A percentile compares a stretch with the other conserved stretches of the same genome.
These are phyloP conservation scores for Ectropis grisescens DNA, from an alignment of 1,140 invertebrate species.

Conservation along the genomic window DNA sequence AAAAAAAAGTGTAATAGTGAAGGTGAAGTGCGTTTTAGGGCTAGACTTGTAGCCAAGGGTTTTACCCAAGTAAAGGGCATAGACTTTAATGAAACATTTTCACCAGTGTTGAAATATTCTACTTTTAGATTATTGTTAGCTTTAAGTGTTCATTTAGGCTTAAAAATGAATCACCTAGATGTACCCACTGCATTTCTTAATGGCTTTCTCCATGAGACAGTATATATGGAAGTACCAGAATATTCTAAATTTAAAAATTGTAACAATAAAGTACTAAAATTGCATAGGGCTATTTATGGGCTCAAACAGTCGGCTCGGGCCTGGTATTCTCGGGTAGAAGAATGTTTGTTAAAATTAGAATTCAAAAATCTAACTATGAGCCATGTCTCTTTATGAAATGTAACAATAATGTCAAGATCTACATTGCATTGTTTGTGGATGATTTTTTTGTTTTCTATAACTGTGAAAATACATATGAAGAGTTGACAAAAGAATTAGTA, in stretches of 20 bases:
- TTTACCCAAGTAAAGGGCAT: slow-evolving; percentile 1
- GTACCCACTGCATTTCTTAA: slow-evolving; percentile 4
- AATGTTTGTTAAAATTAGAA: slow-evolving; percentile 1
- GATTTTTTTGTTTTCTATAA: no score
- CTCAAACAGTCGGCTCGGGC: slow-evolving; percentile 1
- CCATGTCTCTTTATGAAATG: slow-evolving; percentile 1
- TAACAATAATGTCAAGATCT: not conserved
- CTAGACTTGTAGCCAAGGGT: slow-evolving; percentile 2
- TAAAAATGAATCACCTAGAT: slow-evolving; percentile 3
- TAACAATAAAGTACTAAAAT: slow-evolving; percentile 1
- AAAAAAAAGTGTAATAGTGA: slow-evolving; percentile 1
- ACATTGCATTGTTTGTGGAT: slow-evolving; percentile 2
- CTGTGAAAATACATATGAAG: not conserved
- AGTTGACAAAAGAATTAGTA: not conserved
- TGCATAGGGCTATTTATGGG: slow-evolving; percentile 3
- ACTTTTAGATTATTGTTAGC: slow-evolving; percentile 3
- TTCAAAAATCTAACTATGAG: slow-evolving; percentile 2
- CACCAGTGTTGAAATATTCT: slow-evolving; percentile 3
- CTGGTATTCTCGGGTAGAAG: slow-evolving; percentile 1
- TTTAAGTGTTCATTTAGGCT: slow-evolving; percentile 1
- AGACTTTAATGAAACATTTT: slow-evolving; percentile 6
- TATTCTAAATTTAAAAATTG: not conserved
- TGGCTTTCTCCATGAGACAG: slow-evolving; percentile 1
- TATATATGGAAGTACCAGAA: slow-evolving; percentile 7
- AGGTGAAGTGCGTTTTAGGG: not conserved